phyloP scores from a whole-genome alignment of 64 coral and sea anemone genomes.

The Montipora efflorescens region DNA sequence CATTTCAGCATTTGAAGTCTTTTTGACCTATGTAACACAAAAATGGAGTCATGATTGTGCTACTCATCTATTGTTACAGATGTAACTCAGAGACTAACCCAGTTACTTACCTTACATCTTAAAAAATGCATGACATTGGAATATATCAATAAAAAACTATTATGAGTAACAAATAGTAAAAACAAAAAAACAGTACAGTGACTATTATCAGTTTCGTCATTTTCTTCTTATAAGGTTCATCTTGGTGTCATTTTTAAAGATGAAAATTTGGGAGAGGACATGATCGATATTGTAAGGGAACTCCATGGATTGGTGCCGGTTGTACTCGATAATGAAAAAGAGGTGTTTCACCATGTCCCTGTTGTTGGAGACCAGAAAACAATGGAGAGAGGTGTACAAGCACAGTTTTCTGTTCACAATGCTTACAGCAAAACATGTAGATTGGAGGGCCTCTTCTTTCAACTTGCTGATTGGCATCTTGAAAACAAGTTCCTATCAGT shows the following conservation, averaged over 20 bases:
- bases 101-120: too few species aligned
- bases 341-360: constrained; percentile 38
- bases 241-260: not conserved
- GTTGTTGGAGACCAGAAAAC: constrained; percentile 75
- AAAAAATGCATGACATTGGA: too few species aligned
- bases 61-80: too few species aligned
- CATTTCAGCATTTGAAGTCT: too few species aligned
- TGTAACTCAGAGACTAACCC: too few species aligned
- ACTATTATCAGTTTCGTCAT: too few species aligned
- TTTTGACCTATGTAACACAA: too few species aligned
- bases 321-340: not conserved
- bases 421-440: constrained; percentile 42
- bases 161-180: too few species aligned
- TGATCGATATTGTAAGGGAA: constrained; percentile 39
- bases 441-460: constrained; percentile 62
- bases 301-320: constrained; percentile 38
- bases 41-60: too few species aligned
- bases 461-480: constrained; percentile 76
- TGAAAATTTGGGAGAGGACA: not conserved
- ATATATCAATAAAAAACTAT: too few species aligned
- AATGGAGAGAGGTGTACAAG: constrained; percentile 60
- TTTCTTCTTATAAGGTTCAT: not conserved
- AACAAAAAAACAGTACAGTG: too few species aligned
- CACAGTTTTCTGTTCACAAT: constrained; percentile 61
- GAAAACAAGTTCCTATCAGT: constrained; percentile 76